A percentile compares a stretch with the other conserved stretches of the same genome.
phyloP scores from a whole-genome alignment of 2,797 vertebrate species.

The Zalophus californianus region DNA sequence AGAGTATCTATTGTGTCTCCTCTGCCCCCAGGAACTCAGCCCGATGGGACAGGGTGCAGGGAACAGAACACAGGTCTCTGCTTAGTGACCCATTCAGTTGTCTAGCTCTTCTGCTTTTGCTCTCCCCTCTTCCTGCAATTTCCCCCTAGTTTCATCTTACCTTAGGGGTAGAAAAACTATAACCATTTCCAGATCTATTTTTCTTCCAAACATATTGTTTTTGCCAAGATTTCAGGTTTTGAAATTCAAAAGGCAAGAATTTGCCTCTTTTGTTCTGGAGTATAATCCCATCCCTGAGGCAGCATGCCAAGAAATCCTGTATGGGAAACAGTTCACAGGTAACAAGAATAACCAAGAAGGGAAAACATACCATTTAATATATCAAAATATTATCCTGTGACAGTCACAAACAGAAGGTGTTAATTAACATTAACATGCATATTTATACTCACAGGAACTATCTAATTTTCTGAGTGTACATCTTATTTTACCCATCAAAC shows the following conservation, averaged over 20 bases:
- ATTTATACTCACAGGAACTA: constrained; percentile 17
- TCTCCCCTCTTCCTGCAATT: neutral
- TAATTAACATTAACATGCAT: constrained; percentile 27
- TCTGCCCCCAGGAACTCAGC: neutral
- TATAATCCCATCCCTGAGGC: neutral
- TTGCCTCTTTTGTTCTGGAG: constrained; percentile 24
- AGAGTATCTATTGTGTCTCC: neutral
- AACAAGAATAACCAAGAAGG: neutral
- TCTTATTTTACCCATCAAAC: neutral
- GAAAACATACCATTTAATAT: constrained; percentile 20
- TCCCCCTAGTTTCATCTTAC: neutral
- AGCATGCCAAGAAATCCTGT: neutral
- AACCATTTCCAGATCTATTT: neutral
- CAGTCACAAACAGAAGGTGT: neutral
- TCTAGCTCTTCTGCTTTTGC: neutral
- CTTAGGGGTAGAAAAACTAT: neutral
- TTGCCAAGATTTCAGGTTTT: constrained; percentile 69
- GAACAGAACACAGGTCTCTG: neutral
- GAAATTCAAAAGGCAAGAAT: constrained; percentile 55
- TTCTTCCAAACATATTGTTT: constrained; percentile 46
- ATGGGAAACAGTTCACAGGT: constrained; percentile 35
- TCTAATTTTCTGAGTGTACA: constrained; percentile 13
- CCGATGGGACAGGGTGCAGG: neutral
- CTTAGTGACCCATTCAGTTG: neutral
- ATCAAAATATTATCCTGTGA: constrained; percentile 56